phyloP scores from a whole-genome alignment of 2,113 vertebrate genomes.

The Anser brachyrhynchus region DNA sequence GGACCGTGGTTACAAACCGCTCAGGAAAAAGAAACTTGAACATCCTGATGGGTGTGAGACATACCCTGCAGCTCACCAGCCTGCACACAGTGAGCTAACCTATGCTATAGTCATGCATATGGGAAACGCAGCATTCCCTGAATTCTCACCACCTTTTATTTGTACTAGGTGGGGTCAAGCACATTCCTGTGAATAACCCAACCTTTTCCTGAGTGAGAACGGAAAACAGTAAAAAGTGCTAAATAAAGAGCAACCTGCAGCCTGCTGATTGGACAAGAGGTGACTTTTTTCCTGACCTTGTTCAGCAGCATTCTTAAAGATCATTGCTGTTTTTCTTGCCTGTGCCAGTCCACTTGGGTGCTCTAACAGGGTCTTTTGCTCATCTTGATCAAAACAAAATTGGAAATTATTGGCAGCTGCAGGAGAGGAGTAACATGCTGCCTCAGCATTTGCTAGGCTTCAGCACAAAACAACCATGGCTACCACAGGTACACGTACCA shows the following conservation, averaged over 20 bases:
- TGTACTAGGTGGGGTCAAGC: neutral
- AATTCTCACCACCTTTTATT: neutral
- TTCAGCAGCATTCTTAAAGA: conserved; percentile 57
- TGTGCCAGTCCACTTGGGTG: neutral
- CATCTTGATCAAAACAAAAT: neutral
- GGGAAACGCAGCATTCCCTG: neutral
- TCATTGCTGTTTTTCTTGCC: neutral
- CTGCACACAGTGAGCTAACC: neutral
- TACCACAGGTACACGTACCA: neutral
- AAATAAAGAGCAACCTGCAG: neutral
- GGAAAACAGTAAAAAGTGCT: neutral
- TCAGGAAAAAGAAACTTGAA: neutral
- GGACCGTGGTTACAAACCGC: neutral
- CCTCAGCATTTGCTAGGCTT: neutral
- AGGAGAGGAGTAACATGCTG: neutral
- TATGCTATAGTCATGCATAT: rapidly evolving
- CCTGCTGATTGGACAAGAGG: neutral
- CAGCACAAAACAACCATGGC: neutral
- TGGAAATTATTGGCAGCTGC: neutral
- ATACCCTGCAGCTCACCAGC: rapidly evolving
- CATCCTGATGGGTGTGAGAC: neutral
- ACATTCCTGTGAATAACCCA: conserved; percentile 36
- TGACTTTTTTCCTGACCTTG: conserved; percentile 5
- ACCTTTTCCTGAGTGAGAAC: neutral
- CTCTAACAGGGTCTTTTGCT: neutral